phyloP scores from a whole-genome alignment of 2,797 vertebrate genomes.

The Etheostoma perlongum region DNA sequence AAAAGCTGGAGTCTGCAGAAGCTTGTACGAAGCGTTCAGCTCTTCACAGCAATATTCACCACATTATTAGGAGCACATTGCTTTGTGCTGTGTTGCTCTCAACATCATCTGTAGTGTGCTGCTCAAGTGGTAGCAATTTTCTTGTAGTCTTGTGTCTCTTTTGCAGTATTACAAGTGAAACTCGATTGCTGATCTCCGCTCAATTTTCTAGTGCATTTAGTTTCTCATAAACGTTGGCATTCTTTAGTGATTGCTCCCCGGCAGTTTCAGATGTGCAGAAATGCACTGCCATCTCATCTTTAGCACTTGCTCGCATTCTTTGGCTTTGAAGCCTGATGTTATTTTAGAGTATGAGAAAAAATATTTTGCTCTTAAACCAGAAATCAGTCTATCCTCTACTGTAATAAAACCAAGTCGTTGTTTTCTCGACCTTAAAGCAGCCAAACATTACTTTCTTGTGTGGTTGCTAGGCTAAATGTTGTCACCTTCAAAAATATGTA shows the following conservation, averaged over 20 bases:
- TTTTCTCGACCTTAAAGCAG: constrained; percentile 1
- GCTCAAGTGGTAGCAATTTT: constrained; percentile 80
- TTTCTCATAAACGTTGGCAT: constrained; percentile 85
- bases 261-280: constrained; percentile 76
- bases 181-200: constrained; percentile 81
- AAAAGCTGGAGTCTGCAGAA: constrained; percentile 65
- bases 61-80: constrained; percentile 77
- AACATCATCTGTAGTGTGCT: constrained; percentile 71
- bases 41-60: constrained; percentile 73
- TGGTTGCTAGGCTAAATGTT: constrained; percentile 9
- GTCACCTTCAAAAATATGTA: not conserved
- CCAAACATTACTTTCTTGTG: constrained; percentile 1
- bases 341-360: constrained; percentile 41
- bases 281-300: constrained; percentile 52
- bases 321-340: constrained; percentile 41
- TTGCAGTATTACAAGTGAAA: constrained; percentile 73
- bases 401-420: constrained; percentile 22
- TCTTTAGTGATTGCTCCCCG: constrained; percentile 82
- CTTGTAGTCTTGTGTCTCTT: constrained; percentile 67
- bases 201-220: constrained; percentile 83
- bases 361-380: constrained; percentile 29
- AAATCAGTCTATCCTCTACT: constrained; percentile 25
- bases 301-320: constrained; percentile 34
- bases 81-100: constrained; percentile 73
- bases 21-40: constrained; percentile 56